These are phyloP conservation scores for Gavialis gangeticus DNA, from an alignment of 2,113 vertebrate genomes.

Conservation along the genomic window DNA sequence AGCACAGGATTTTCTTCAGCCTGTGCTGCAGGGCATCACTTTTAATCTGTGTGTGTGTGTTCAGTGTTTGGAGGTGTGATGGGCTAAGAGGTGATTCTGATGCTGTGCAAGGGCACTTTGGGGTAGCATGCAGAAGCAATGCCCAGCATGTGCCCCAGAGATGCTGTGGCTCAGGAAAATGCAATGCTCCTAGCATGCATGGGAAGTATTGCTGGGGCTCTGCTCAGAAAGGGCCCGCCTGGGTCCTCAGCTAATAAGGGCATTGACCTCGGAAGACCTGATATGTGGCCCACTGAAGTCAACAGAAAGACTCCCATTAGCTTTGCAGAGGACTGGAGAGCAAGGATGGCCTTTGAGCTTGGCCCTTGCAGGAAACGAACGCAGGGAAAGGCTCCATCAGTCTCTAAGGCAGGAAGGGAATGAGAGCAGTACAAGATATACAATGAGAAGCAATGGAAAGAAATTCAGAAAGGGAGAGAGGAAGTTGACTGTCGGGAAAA, in stretches of 20 bases:
- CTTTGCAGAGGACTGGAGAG: neutral
- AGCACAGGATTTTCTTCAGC: neutral
- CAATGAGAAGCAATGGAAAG: neutral
- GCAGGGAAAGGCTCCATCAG: neutral
- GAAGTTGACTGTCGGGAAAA: neutral
- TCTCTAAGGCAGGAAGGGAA: neutral
- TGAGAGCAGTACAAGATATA: neutral
- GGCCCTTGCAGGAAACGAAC: neutral
- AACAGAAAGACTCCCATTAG: neutral
- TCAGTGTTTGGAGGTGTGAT: neutral
- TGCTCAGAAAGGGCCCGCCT: neutral
- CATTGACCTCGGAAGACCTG: neutral
- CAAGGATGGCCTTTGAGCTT: neutral
- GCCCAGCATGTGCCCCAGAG: neutral
- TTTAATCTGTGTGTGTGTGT: neutral
- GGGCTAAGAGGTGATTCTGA: neutral
- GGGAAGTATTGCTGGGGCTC: neutral
- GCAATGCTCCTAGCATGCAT: neutral
- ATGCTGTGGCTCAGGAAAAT: neutral
- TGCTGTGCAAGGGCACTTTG: neutral
- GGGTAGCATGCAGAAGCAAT: neutral
- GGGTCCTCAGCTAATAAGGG: neutral
- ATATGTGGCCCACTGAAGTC: neutral
- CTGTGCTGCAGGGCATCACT: neutral
- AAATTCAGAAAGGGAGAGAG: neutral